phyloP scores from a whole-genome alignment of 1,140 invertebrate species.

The Euura saliciscinereae region DNA sequence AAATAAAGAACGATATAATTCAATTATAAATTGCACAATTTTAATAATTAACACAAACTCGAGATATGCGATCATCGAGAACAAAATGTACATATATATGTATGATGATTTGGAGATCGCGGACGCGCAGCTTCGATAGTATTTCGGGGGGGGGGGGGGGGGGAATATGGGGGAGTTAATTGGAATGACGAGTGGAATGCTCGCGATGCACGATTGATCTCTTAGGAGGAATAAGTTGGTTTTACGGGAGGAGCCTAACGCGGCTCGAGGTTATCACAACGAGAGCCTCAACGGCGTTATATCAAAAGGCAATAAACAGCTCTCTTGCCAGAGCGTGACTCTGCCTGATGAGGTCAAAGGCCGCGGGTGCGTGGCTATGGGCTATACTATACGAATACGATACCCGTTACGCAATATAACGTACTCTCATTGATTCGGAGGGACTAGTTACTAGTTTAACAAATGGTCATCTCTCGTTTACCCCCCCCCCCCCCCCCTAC shows the following conservation, averaged over 20 bases:
- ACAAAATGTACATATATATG: not conserved
- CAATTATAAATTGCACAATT: too few relatives aligned
- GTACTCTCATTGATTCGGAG: not conserved
- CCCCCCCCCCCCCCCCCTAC: not conserved
- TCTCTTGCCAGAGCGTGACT: slow-evolving; percentile 3
- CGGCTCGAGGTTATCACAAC: not conserved
- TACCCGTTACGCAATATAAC: not conserved
- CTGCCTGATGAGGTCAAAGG: slow-evolving; percentile 3
- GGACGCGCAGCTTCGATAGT: not conserved
- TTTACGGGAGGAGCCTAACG: not conserved
- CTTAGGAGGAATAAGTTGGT: not conserved
- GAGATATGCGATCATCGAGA: not conserved
- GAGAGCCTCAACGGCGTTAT: too few relatives aligned
- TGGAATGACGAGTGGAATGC: not conserved
- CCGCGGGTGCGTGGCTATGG: not conserved
- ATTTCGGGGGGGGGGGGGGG: not conserved
- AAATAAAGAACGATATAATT: too few relatives aligned
- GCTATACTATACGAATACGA: not conserved
- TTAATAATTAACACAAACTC: too few relatives aligned
- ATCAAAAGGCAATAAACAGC: not conserved
- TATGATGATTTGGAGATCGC: not conserved
- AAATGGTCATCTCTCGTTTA: not conserved
- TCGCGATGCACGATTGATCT: not conserved
- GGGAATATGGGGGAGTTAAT: not conserved
- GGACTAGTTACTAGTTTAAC: not conserved